Conservation (phyloP, 2,888 invertebrate species). For the Aplocera efformata region DNA sequence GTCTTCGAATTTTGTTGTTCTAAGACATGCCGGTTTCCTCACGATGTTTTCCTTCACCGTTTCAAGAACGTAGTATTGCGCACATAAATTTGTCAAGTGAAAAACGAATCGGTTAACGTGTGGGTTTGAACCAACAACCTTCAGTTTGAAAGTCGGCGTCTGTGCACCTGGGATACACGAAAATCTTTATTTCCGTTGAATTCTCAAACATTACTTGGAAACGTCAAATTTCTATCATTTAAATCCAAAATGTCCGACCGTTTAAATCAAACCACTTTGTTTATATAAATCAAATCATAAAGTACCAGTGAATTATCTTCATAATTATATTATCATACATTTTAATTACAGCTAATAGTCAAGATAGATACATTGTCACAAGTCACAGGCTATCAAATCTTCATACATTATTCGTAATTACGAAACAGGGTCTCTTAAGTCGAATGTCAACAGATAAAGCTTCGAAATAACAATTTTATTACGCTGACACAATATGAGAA, state of each 20-base stretch:
- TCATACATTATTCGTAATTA: conserved; percentile 39
- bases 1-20: too few relatives aligned
- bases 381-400: conserved; percentile 40
- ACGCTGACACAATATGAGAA: conserved; percentile 22
- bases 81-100: too few relatives aligned
- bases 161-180: too few relatives aligned
- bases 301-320: conserved; percentile 40
- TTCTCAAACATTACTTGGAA: too few relatives aligned
- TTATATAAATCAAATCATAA: conserved; percentile 29
- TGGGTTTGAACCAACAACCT: too few relatives aligned
- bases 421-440: conserved; percentile 22
- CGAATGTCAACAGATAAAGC: conserved; percentile 29
- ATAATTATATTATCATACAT: conserved; percentile 60
- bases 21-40: too few relatives aligned
- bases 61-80: too few relatives aligned
- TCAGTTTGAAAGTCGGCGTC: too few relatives aligned
- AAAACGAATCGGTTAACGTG: too few relatives aligned
- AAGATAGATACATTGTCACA: conserved; percentile 58
- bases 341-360: conserved; percentile 70
- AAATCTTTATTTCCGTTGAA: too few relatives aligned
- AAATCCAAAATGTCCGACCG: conserved; percentile 5
- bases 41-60: too few relatives aligned
- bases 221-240: too few relatives aligned
- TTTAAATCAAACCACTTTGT: conserved; percentile 4
- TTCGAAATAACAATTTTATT: conserved; percentile 38